A percentile compares a stretch with the other conserved stretches of the same genome.
Evolutionary conservation across 2,113 vertebrate genomes (phyloP).

Genomic region (Kryptolebias marmoratus): DNA sequence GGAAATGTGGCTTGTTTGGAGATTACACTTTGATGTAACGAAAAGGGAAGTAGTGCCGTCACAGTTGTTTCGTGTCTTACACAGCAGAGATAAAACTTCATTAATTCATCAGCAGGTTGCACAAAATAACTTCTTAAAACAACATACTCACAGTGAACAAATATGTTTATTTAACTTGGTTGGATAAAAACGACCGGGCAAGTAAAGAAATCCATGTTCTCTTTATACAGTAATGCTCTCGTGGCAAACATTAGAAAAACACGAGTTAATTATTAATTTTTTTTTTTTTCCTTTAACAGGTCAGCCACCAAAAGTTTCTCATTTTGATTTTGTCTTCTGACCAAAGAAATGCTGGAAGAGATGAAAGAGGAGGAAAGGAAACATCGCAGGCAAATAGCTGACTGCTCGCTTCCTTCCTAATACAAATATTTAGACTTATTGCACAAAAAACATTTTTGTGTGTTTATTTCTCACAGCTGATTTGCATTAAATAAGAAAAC

Average conservation of each 20-base stretch:
- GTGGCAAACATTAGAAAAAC: constrained; percentile 10
- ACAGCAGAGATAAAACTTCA: no score
- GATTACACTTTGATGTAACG: no score
- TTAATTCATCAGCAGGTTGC: no score
- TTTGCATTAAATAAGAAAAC: constrained; percentile 3
- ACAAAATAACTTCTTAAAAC: no score
- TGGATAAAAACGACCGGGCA: constrained; percentile 31
- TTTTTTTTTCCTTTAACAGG: not conserved
- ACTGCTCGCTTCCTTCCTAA: constrained; percentile 3
- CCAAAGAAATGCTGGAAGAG: constrained; percentile 34
- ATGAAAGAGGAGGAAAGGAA: not conserved
- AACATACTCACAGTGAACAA: constrained; percentile 31
- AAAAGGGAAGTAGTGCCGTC: no score
- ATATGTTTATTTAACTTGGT: constrained; percentile 50
- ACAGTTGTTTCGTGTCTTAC: no score
- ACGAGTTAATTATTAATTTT: no score
- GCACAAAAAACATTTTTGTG: constrained; percentile 1
- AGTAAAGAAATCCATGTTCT: not conserved
- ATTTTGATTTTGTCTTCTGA: constrained; percentile 1
- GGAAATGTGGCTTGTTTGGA: no score
- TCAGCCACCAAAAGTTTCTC: constrained; percentile 13
- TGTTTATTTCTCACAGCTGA: constrained; percentile 3
- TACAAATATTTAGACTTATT: constrained; percentile 27
- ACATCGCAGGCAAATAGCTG: not conserved
- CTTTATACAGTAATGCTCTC: constrained; percentile 21